A percentile compares a stretch with the other conserved stretches of the same genome.
These are phyloP conservation scores for Pithys albifrons DNA, from an alignment of 2,113 vertebrate genomes.

Conservation along the genomic window DNA sequence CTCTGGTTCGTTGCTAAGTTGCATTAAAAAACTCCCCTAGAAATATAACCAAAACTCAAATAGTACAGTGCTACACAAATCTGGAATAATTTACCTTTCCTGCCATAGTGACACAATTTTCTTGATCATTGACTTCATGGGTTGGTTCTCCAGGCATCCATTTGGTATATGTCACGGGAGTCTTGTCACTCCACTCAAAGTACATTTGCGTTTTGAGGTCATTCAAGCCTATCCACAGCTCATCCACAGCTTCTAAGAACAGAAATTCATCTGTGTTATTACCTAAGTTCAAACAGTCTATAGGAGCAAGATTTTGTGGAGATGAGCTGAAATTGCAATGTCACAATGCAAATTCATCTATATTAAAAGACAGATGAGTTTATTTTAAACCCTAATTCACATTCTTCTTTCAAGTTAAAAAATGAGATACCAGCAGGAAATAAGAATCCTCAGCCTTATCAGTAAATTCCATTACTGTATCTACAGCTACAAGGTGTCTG, in stretches of 20 bases:
- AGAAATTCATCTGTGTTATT: background rate
- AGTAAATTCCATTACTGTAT: background rate
- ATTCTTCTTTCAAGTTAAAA: background rate
- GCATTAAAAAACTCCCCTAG: background rate
- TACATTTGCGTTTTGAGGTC: constrained; percentile 84
- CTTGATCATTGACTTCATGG: constrained; percentile 78
- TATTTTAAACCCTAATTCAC: background rate
- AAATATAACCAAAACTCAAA: background rate
- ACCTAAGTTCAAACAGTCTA: background rate
- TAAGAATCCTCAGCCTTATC: background rate
- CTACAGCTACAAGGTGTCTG: background rate
- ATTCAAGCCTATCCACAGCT: constrained; percentile 91
- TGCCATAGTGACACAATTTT: constrained; percentile 89
- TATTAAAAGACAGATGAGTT: background rate
- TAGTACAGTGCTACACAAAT: background rate
- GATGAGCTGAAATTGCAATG: background rate
- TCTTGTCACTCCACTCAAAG: constrained; percentile 91
- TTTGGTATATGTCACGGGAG: constrained; percentile 85
- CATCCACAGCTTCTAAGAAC: constrained; percentile 77
- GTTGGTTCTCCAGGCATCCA: constrained; percentile 87
- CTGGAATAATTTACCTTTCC: constrained; percentile 77
- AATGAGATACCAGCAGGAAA: background rate
- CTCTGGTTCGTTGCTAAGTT: background rate
- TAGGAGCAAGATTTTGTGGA: background rate
- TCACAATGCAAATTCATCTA: background rate